These are phyloP conservation scores for Zosterops pallidus DNA, from an alignment of 2,113 vertebrate species.

Conservation along the genomic window DNA sequence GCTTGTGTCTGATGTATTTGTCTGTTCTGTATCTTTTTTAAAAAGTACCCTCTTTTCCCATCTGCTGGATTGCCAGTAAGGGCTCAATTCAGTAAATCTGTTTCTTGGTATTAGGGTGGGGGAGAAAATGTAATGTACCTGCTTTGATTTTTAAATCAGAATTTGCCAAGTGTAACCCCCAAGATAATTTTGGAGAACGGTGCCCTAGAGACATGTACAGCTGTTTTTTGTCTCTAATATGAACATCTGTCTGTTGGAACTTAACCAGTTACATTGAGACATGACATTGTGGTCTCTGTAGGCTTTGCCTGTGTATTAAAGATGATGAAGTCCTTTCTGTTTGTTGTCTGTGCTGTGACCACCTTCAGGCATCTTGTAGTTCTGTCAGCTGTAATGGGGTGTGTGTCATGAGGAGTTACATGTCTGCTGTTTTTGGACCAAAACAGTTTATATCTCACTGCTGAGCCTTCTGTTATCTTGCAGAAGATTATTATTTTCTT, in stretches of 20 bases:
- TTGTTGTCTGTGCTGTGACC: not conserved
- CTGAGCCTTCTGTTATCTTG: not conserved
- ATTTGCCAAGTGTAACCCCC: constrained; percentile 7
- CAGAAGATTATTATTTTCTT: not conserved
- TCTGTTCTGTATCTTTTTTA: not conserved
- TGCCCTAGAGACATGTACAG: not conserved
- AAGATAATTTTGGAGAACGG: not conserved
- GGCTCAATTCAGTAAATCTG: not conserved
- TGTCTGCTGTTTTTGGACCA: not conserved
- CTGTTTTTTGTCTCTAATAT: not conserved
- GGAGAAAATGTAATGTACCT: not conserved
- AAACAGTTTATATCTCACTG: not conserved
- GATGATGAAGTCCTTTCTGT: not conserved
- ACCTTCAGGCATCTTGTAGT: not conserved
- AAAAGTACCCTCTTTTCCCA: not conserved
- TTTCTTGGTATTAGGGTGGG: not conserved
- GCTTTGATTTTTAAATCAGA: constrained; percentile 31
- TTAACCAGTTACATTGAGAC: not conserved
- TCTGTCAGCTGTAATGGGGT: not conserved
- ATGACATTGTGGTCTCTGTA: not conserved
- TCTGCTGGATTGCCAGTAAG: not conserved
- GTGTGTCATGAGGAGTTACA: not conserved
- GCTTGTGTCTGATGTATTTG: not conserved
- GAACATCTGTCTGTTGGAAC: not conserved
- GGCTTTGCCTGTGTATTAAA: constrained; percentile 37